Percentiles rank a stretch among this genome's conserved stretches.
phyloP scores from a whole-genome alignment of 1,140 invertebrate species.

The Sycophila sp. region DNA sequence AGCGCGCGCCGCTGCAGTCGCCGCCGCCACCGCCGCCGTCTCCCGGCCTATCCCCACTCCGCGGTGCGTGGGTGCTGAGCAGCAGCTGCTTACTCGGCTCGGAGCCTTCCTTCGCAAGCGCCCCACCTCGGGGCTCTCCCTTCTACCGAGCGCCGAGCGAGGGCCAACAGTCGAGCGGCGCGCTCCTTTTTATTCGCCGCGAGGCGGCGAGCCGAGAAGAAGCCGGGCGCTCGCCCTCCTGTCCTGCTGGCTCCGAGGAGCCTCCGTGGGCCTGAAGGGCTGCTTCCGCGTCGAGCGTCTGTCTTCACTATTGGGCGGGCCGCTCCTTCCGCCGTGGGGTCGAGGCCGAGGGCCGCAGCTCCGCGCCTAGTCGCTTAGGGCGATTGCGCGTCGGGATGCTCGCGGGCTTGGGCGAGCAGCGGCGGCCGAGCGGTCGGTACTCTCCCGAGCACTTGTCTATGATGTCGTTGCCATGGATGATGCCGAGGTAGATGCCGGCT shows the following conservation, averaged over 20 bases:
- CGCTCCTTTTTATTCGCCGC: too few relatives aligned
- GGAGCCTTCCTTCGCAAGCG: slow-evolving; percentile 14
- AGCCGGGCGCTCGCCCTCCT: slow-evolving; percentile 32
- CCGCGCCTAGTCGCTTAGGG: slow-evolving; percentile 7
- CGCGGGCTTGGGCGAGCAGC: slow-evolving; percentile 11
- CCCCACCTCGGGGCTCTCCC: slow-evolving; percentile 4
- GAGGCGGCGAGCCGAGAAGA: too few relatives aligned
- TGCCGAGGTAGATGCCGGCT: slow-evolving; percentile 54
- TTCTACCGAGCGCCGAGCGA: too few relatives aligned
- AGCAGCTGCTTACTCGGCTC: slow-evolving; percentile 19
- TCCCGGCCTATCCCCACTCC: slow-evolving; percentile 19
- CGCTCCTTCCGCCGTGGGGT: slow-evolving; percentile 58
- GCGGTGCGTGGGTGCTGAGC: not conserved
- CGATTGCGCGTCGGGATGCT: not conserved
- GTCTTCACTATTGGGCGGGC: slow-evolving; percentile 58
- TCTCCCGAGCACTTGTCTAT: slow-evolving; percentile 47
- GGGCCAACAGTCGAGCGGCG: too few relatives aligned
- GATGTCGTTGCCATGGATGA: slow-evolving; percentile 54
- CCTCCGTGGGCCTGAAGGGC: slow-evolving; percentile 23
- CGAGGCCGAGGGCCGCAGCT: slow-evolving; percentile 60
- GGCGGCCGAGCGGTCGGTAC: slow-evolving; percentile 21
- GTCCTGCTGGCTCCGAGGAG: too few relatives aligned
- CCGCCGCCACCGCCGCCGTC: slow-evolving; percentile 38
- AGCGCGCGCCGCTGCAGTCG: slow-evolving; percentile 52
- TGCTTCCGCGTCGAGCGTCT: not conserved